Conservation (phyloP, 1,140 invertebrate species). For the Dysdera silvatica region DNA sequence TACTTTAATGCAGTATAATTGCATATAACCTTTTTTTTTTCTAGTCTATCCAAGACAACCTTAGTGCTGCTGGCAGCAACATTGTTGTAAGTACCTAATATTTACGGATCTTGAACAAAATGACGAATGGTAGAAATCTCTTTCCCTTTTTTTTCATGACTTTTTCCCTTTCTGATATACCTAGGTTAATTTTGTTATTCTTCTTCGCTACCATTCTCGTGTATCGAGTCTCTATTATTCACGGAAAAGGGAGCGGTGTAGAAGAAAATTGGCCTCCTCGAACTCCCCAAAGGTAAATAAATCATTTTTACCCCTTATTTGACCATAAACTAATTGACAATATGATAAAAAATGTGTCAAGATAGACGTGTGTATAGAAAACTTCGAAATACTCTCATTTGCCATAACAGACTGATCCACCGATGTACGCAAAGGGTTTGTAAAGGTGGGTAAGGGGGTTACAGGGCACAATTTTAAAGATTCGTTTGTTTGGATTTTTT, state of each 20-base stretch:
- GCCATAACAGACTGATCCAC: too few species aligned
- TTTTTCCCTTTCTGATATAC: neutral
- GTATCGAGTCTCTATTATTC: slow-evolving; percentile 14
- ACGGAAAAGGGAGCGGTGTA: neutral
- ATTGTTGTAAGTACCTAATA: slow-evolving; percentile 12
- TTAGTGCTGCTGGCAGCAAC: slow-evolving; percentile 15
- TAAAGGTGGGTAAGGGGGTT: too few species aligned
- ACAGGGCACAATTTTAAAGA: too few species aligned
- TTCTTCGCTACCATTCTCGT: slow-evolving; percentile 19
- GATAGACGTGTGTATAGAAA: too few species aligned
- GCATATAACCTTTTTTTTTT: neutral
- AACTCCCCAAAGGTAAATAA: slow-evolving; percentile 12
- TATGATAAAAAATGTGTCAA: too few species aligned
- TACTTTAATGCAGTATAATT: neutral
- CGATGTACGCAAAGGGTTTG: too few species aligned
- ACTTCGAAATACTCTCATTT: too few species aligned
- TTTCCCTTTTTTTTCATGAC: neutral
- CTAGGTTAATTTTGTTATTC: slow-evolving; percentile 20
- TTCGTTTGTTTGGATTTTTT: too few species aligned
- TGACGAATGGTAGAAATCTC: neutral
- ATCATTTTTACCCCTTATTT: too few species aligned
- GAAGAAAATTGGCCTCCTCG: slow-evolving; percentile 10
- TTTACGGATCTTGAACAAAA: neutral
- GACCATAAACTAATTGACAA: too few species aligned
- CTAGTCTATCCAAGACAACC: slow-evolving; percentile 15